These are phyloP conservation scores for Dinocampus coccinellae DNA, from an alignment of 2,888 invertebrate species.

Conservation along the genomic window DNA sequence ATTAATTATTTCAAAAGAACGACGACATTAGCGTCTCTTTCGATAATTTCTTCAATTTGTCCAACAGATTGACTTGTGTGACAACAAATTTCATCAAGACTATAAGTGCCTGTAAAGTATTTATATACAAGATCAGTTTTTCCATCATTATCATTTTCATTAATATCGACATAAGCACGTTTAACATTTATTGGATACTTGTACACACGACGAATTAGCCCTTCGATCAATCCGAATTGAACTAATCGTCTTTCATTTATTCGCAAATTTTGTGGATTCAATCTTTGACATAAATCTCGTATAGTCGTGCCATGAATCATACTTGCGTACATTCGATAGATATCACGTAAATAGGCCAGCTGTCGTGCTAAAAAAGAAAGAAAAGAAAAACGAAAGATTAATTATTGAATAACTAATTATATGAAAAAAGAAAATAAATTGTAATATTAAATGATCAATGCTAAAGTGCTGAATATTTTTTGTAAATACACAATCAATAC, in stretches of 20 bases:
- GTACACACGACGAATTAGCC: constrained; percentile 84
- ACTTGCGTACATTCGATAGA: constrained; percentile 82
- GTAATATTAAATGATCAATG: too few species aligned
- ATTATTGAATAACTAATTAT: not conserved
- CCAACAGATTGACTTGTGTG: constrained; percentile 81
- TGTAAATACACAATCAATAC: too few species aligned
- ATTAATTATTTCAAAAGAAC: constrained; percentile 80
- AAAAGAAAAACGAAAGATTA: too few species aligned
- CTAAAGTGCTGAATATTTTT: too few species aligned
- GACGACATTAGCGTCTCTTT: constrained; percentile 85
- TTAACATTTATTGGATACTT: constrained; percentile 71
- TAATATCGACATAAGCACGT: constrained; percentile 41
- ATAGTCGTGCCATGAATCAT: constrained; percentile 84
- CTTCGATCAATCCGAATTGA: constrained; percentile 89
- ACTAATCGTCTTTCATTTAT: constrained; percentile 87
- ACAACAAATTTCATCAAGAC: constrained; percentile 93
- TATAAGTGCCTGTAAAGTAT: constrained; percentile 84
- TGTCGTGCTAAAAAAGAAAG: constrained; percentile 72
- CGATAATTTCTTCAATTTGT: constrained; percentile 85
- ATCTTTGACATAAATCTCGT: constrained; percentile 80
- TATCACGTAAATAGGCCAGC: constrained; percentile 77
- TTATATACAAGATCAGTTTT: constrained; percentile 70
- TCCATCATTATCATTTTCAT: constrained; percentile 53
- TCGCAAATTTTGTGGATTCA: constrained; percentile 80
- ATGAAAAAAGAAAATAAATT: not conserved